Evolutionary conservation across 2,797 vertebrate genomes (phyloP).

Genomic region (Cottoperca gobio): DNA sequence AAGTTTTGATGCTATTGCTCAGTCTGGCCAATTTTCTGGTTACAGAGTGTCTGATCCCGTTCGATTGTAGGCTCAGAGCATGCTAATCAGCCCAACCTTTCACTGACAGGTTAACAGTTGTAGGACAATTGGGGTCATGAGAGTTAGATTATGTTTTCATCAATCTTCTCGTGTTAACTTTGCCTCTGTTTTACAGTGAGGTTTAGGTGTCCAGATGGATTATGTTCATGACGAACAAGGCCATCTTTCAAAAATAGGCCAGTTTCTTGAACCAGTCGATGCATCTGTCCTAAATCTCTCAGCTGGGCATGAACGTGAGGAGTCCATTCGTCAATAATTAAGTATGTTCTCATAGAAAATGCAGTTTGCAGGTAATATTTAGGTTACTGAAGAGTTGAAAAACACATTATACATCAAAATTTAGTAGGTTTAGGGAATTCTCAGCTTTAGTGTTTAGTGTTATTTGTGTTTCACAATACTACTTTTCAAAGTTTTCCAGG

Average conservation of each 20-base stretch:
- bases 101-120: constrained; percentile 35
- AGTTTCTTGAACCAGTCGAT: constrained; percentile 34
- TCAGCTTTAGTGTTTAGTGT: constrained; percentile 10
- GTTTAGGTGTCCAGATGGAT: constrained; percentile 26
- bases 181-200: constrained; percentile 21
- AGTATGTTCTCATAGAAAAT: constrained; percentile 40
- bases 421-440: neutral
- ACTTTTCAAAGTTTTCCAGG: constrained; percentile 14
- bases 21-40: constrained; percentile 3
- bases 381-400: constrained; percentile 29
- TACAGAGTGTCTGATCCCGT: constrained; percentile 6
- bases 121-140: constrained; percentile 11
- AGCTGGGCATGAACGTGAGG: constrained; percentile 13
- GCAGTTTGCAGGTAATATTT: constrained; percentile 38
- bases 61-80: constrained; percentile 24
- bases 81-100: constrained; percentile 42
- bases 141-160: constrained; percentile 38
- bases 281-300: constrained; percentile 45
- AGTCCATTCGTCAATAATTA: constrained; percentile 56
- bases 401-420: neutral
- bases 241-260: constrained; percentile 48
- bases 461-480: constrained; percentile 14
- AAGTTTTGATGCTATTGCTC: constrained; percentile 7
- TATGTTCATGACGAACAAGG: constrained; percentile 31
- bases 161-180: constrained; percentile 20